Percentiles rank a stretch among this genome's conserved stretches.
Conservation (phyloP, 2,797 vertebrate genomes). For the Ctenosaura bakeri region DNA sequence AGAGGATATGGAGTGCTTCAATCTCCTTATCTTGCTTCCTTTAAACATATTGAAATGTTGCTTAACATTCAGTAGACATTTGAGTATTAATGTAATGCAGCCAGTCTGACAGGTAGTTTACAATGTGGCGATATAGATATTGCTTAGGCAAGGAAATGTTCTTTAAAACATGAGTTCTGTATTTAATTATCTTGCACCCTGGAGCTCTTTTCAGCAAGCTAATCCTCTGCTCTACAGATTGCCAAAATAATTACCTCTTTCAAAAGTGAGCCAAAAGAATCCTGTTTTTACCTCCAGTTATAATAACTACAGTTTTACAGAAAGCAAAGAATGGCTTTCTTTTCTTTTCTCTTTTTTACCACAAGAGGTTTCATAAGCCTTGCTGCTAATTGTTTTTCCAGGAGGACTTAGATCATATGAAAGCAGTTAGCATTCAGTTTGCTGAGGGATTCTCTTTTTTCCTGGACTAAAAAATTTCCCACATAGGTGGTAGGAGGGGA, state of each 20-base stretch:
- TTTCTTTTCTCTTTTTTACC: neutral
- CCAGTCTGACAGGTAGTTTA: conserved; percentile 24
- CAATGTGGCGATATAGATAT: conserved; percentile 37
- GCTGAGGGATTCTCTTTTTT: neutral
- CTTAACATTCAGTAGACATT: conserved; percentile 9
- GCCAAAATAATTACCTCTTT: conserved; percentile 54
- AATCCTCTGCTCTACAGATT: conserved; percentile 54
- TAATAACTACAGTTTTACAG: neutral
- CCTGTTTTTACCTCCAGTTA: conserved; percentile 56
- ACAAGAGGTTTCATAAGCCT: conserved; percentile 27
- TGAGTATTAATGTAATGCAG: conserved; percentile 33
- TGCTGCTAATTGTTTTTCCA: conserved; percentile 28
- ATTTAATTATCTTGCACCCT: conserved; percentile 56
- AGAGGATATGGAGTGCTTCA: neutral
- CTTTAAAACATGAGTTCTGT: conserved; percentile 39
- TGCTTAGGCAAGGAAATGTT: conserved; percentile 38
- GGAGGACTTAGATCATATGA: neutral
- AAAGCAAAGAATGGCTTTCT: neutral
- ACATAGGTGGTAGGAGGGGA: rapidly evolving
- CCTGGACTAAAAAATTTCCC: neutral
- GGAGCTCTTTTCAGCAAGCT: conserved; percentile 52
- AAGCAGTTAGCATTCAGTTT: conserved; percentile 24
- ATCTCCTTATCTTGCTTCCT: neutral
- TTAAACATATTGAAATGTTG: neutral
- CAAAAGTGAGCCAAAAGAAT: conserved; percentile 39